Base-by-base conservation (phyloP, 2,888 invertebrate genomes). In the Eugnorisma glareosa region DNA sequence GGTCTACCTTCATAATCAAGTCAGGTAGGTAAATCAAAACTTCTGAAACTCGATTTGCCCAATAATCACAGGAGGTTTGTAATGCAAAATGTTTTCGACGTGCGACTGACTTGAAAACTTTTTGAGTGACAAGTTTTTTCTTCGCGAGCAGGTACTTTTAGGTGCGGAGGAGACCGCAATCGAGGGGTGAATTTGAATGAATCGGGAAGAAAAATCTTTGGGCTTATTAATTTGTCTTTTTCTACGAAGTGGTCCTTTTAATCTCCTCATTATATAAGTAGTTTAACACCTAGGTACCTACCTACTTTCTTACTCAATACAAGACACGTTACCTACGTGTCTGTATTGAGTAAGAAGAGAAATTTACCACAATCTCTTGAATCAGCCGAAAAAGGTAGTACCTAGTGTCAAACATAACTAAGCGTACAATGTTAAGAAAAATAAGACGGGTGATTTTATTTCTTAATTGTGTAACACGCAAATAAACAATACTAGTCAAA, bases 151-250 rank as follows among this genome's bases (percentile, higher is more conserved):
- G 72, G 66, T 77, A 21, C 40, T n/a, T 40, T 4, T 75, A 66
- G 67, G 59, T 75, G 63, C 67, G 73, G 51, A 28, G 67, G 35
- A 43, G 63, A 51, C 15, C 24, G 4, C 45, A 75, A 73, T 31
- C 82, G 83, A 84, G 86, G 90, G 90, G 89, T 90, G 90, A 87
- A 90, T 90, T 86, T 83, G 71, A 88, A 89, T 89, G 82, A 83
- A 77, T 63, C 45, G 37, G 59, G 40, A 63, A 59, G 74, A 80
- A 84, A 51, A 59, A 28, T 24, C 21, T 59, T 35, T 48, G 59
- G 45, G n/a, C n/a, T n/a, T n/a, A n/a, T 40, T 40, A 18, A 40
- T 69, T 61, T 28, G 7, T 54, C 6, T n/a, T 35, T 75, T 59
- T 61, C 35, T 35, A 59, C 18, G 18, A 31, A 61, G 31, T 11